phyloP scores from a whole-genome alignment of 2,113 vertebrate species.

The Corythaixoides concolor region DNA sequence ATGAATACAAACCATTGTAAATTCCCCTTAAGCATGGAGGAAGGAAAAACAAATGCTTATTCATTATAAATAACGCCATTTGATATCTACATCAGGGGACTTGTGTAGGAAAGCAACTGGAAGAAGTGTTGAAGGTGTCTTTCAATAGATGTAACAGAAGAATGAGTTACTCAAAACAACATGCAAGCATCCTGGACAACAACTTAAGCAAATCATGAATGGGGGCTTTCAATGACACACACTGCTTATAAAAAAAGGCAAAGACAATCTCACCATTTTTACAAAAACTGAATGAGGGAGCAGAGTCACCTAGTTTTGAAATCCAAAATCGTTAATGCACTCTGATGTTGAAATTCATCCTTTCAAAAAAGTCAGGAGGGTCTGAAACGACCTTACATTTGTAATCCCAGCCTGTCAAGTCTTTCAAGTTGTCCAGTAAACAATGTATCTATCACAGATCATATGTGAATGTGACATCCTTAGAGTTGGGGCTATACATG shows the following conservation, averaged over 20 bases:
- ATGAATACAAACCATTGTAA: conserved; percentile 3
- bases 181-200: not conserved
- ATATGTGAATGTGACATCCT: not conserved
- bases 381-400: not conserved
- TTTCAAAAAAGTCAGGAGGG: not conserved
- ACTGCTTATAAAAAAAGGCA: not conserved
- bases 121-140: not conserved
- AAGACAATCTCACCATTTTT: not conserved
- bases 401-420: not conserved
- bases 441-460: not conserved
- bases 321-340: not conserved
- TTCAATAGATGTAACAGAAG: not conserved
- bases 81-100: not conserved
- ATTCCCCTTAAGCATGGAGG: not conserved
- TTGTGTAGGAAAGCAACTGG: not conserved
- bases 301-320: not conserved
- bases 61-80: conserved; percentile 24
- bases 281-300: not conserved
- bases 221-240: not conserved
- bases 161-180: not conserved
- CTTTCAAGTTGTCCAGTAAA: not conserved
- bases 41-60: not conserved
- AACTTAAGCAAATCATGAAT: not conserved
- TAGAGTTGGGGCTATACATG: not conserved
- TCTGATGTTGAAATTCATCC: not conserved